Evolutionary conservation across 1,140 invertebrate species (phyloP), one percentile per base, ranked within the genome.

Genomic region (Leptinotarsa undecemlineata): DNA sequence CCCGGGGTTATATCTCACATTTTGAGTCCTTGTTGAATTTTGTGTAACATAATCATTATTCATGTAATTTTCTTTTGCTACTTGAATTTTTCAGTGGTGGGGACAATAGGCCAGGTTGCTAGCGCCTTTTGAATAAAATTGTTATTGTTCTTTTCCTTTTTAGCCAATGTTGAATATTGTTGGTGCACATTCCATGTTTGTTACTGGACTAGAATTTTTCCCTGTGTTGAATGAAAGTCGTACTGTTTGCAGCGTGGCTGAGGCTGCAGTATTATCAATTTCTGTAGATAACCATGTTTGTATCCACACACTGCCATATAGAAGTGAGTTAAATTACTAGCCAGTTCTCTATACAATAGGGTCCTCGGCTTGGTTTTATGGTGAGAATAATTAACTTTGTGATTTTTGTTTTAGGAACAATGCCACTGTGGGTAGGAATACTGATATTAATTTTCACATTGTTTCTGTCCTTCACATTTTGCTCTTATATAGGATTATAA

Each of bases 271-370:
- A 76, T 88, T 98, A 63, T 97, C 95, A 71, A 96, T 98, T 79
- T 98, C 96, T 20, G 95, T 97, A 61, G 96, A 98, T 87, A 97
- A 98, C 87, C 92, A 93, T 87, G 91, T 98, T 73, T 94, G 93
- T 81, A 57, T 98, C 81, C 96, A 98, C 86, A 94, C 93, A 82
- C 90, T 97, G 85, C 92, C 93, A 48, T 90, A 90, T 83, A 90
- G 92, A 89, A 88, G 95, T 96, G 87, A 90, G 91, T 72, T 66
- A 19, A 57, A 57, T 14, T 74, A 68, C 64, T 42, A 42, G 8
- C 33, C 33, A 42, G 8, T 11, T 11, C 8, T 11, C 33, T 11
- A 33, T 33, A 42, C 33, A 11, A 42, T 42, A 0, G 3, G 8
- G 3, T 42, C 33, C 33, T 11, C 2, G 1, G 8, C 33, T 11